Conservation (phyloP, 2,113 vertebrate species). For the Podiceps cristatus region DNA sequence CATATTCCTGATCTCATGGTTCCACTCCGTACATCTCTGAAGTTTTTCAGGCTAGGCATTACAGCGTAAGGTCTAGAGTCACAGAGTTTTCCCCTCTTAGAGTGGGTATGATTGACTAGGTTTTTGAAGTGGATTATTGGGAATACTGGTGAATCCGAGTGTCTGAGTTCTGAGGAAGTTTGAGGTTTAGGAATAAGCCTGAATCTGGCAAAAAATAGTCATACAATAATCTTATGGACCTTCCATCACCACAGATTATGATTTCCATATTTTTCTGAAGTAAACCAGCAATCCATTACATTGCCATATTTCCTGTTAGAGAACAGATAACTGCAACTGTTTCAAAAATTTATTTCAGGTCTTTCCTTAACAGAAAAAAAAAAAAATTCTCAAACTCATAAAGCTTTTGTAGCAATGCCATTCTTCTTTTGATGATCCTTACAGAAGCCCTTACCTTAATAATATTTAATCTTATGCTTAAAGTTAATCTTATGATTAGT, state of each 20-base stretch:
- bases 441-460: not conserved
- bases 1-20: rapidly evolving
- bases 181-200: not conserved
- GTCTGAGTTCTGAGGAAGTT: not conserved
- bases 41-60: not conserved
- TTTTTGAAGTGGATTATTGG: not conserved
- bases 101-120: not conserved
- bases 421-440: not conserved
- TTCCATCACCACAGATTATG: not conserved
- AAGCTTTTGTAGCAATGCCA: not conserved
- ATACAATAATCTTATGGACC: not conserved
- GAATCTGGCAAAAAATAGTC: not conserved
- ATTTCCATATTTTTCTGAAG: not conserved
- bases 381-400: not conserved
- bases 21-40: not conserved
- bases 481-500: not conserved
- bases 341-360: not conserved
- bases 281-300: not conserved
- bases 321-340: not conserved
- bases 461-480: not conserved
- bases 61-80: not conserved
- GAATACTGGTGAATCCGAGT: not conserved
- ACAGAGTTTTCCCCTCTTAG: not conserved
- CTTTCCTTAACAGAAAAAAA: not conserved
- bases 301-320: not conserved